phyloP scores from a whole-genome alignment of 2,888 invertebrate genomes.

The Scrobipalpa costella region DNA sequence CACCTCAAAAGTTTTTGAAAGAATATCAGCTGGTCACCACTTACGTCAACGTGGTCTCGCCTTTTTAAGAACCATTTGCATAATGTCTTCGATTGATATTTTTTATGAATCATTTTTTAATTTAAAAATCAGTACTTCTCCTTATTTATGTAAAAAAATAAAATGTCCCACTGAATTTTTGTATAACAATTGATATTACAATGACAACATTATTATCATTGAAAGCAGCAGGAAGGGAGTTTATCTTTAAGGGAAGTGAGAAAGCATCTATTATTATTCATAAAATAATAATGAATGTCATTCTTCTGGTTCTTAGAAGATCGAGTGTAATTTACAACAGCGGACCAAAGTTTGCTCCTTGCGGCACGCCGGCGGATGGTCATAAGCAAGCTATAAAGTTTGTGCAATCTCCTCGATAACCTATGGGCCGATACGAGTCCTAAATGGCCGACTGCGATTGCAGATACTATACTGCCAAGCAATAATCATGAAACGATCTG shows the following conservation, averaged over 20 bases:
- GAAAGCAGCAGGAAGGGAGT: conserved; percentile 18
- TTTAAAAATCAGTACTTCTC: neutral
- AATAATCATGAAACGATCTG: conserved; percentile 27
- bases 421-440: conserved; percentile 49
- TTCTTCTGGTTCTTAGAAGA: conserved; percentile 32
- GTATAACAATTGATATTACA: neutral
- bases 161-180: neutral
- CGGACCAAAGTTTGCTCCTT: conserved; percentile 38
- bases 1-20: conserved; percentile 3
- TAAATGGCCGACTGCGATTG: conserved; percentile 47
- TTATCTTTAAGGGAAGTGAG: conserved; percentile 34
- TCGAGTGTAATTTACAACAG: conserved; percentile 30
- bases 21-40: conserved; percentile 9
- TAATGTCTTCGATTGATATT: too few species aligned
- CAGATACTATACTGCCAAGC: conserved; percentile 37
- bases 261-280: conserved; percentile 22
- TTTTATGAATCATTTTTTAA: neutral
- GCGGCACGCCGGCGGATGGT: conserved; percentile 38
- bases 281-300: conserved; percentile 32
- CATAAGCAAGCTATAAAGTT: conserved; percentile 43
- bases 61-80: neutral
- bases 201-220: conserved; percentile 8
- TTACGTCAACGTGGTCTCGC: conserved; percentile 10
- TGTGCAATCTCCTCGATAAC: conserved; percentile 56
- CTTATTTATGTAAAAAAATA: neutral